Percentiles rank a stretch among this genome's conserved stretches.
Evolutionary conservation across 2,797 vertebrate species (phyloP).

Genomic region (Pantherophis alleghaniensis): DNA sequence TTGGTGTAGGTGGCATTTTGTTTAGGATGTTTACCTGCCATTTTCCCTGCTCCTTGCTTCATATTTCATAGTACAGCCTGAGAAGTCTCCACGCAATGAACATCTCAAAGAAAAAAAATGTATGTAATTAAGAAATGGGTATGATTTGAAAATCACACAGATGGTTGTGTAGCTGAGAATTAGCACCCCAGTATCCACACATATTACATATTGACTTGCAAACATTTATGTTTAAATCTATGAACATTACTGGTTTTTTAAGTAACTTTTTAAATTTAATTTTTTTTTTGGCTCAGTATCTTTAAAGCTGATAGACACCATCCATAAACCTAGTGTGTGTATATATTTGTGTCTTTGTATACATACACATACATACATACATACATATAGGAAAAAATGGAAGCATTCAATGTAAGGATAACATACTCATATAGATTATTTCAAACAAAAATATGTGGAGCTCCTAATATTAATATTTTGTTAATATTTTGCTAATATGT

Average conservation of each 20-base stretch:
- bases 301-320: background rate
- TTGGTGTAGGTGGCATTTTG: background rate
- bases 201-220: background rate
- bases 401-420: background rate
- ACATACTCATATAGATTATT: background rate
- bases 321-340: background rate
- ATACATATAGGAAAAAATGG: background rate
- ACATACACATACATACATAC: too few relatives aligned
- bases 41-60: background rate
- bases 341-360: background rate
- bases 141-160: background rate
- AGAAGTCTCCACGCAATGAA: background rate
- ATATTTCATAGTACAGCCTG: background rate
- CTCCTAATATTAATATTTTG: background rate
- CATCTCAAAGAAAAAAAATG: background rate
- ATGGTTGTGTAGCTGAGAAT: background rate
- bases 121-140: background rate
- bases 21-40: background rate
- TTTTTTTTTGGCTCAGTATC: background rate
- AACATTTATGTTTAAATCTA: background rate
- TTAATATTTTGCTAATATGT: background rate
- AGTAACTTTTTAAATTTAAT: background rate
- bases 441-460: background rate
- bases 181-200: background rate
- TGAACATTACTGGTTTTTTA: background rate